A percentile compares a stretch with the other conserved stretches of the same genome.
phyloP scores from a whole-genome alignment of 2,888 invertebrate genomes.

The Carpatolechia fugitivella region DNA sequence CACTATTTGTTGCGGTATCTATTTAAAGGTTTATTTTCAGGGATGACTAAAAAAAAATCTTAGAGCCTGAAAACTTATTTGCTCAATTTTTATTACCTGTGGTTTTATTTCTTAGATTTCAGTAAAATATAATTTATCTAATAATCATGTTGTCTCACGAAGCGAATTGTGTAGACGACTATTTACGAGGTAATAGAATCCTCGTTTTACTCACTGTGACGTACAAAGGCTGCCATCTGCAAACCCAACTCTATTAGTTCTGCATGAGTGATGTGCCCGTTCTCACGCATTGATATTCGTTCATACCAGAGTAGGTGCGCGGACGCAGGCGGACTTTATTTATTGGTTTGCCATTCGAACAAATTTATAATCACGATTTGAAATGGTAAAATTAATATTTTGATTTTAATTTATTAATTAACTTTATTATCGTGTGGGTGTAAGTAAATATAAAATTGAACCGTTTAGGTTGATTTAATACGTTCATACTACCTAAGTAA shows the following conservation, averaged over 20 bases:
- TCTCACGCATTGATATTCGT: not conserved
- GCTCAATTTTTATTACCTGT: too few relatives aligned
- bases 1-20: too few relatives aligned
- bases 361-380: not conserved
- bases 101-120: too few relatives aligned
- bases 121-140: too few relatives aligned
- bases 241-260: not conserved
- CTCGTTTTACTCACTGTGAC: not conserved
- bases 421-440: not conserved
- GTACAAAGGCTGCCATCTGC: not conserved
- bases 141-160: too few relatives aligned
- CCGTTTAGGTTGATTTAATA: not conserved
- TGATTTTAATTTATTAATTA: not conserved
- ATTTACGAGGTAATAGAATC: too few relatives aligned
- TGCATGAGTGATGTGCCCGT: conserved; percentile 7
- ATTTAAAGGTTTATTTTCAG: too few relatives aligned
- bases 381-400: not conserved
- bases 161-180: too few relatives aligned
- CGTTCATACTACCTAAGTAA: not conserved
- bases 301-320: not conserved
- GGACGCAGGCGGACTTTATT: not conserved
- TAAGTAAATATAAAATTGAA: not conserved
- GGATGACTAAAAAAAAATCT: too few relatives aligned
- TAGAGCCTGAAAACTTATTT: too few relatives aligned
- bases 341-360: not conserved